A percentile compares a stretch with the other conserved stretches of the same genome.
phyloP scores from a whole-genome alignment of 37 sponge, comb jelly and placozoan genomes.

The Geodia barretti region DNA sequence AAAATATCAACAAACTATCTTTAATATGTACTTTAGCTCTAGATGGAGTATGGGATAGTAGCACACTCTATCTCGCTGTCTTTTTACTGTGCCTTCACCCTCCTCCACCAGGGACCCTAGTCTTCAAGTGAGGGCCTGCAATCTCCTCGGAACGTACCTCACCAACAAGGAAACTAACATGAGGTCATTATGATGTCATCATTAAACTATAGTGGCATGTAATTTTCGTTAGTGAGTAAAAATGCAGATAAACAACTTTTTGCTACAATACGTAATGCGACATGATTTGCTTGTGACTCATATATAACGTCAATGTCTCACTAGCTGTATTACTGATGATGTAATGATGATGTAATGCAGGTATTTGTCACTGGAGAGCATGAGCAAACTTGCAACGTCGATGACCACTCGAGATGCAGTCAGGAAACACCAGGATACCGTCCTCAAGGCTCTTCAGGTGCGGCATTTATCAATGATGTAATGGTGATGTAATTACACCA shows the following conservation, averaged over 20 bases:
- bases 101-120: conserved; percentile 72
- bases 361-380: conserved; percentile 89
- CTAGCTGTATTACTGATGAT: no score
- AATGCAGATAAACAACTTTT: no score
- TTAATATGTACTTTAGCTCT: neutral
- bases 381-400: conserved; percentile 80
- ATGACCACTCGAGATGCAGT: conserved; percentile 88
- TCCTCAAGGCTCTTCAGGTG: conserved; percentile 81
- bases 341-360: conserved; percentile 26
- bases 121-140: conserved; percentile 86
- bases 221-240: no score
- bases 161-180: conserved; percentile 90
- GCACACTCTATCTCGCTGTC: neutral
- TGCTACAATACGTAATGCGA: no score
- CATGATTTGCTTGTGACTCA: no score
- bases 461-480: no score
- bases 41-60: neutral
- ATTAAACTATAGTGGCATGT: no score
- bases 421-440: conserved; percentile 91
- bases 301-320: no score
- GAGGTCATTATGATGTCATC: no score
- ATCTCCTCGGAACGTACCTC: conserved; percentile 85
- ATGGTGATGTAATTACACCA: no score
- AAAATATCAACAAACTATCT: no score
- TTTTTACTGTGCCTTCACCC: neutral